These are phyloP conservation scores for Phylloscopus trochiloides DNA, from an alignment of 2,113 vertebrate species.

Conservation along the genomic window DNA sequence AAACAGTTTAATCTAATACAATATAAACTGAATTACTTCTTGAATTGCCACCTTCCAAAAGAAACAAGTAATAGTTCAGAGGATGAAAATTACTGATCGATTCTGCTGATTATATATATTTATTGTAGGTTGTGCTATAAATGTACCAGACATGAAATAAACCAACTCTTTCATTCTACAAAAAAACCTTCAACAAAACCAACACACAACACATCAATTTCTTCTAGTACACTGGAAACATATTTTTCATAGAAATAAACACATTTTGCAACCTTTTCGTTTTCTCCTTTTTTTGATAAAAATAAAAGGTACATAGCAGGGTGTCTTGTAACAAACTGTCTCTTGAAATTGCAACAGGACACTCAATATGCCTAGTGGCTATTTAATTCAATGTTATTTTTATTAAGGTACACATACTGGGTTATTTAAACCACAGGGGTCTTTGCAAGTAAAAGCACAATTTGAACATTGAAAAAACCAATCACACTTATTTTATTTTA, in stretches of 20 bases:
- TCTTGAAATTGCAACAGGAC: slow-evolving; percentile 74
- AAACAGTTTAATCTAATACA: slow-evolving; percentile 69
- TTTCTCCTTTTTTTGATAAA: slow-evolving; percentile 66
- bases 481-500: slow-evolving; percentile 23
- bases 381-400: slow-evolving; percentile 81
- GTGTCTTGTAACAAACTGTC: slow-evolving; percentile 73
- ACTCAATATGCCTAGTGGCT: slow-evolving; percentile 70
- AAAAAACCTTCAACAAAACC: not conserved
- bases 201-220: not conserved
- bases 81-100: slow-evolving; percentile 74
- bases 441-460: slow-evolving; percentile 69
- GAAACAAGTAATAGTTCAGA: slow-evolving; percentile 68
- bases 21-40: slow-evolving; percentile 68
- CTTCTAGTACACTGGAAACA: not conserved
- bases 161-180: slow-evolving; percentile 55
- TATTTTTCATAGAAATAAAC: slow-evolving; percentile 65
- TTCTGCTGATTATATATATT: slow-evolving; percentile 78
- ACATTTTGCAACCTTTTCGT: slow-evolving; percentile 66
- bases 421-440: slow-evolving; percentile 79
- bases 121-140: slow-evolving; percentile 65
- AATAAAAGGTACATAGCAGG: slow-evolving; percentile 76
- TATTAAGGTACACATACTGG: slow-evolving; percentile 71
- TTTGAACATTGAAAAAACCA: slow-evolving; percentile 43
- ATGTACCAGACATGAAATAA: slow-evolving; percentile 55
- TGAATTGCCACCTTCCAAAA: slow-evolving; percentile 68